Evolutionary conservation across 1,140 invertebrate species (phyloP), one percentile per base, ranked within the genome.

Genomic region (Zaprionus africanus): DNA sequence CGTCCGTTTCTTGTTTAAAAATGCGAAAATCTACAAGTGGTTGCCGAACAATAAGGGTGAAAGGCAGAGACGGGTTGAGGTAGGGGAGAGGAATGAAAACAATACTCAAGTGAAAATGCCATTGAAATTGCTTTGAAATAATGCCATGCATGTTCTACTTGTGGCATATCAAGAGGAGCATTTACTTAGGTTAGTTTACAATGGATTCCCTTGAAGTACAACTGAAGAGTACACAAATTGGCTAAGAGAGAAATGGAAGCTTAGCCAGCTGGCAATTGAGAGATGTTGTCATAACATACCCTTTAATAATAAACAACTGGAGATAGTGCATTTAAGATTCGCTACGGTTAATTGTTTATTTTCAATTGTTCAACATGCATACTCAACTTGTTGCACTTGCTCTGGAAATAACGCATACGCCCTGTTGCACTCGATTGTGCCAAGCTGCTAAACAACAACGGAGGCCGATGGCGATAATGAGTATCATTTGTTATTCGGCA

Each of bases 1-100:
- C 46, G 19, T 51, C 46, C 46, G 67, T 64, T 68, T 67, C 26
- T 34, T 72, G 64, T 58, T 87, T 76, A 64, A 75, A 87, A 83
- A 81, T 81, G 78, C 84, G 75, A 90, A 88, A 88, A 88, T 84
- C 84, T 72, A 84, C 85, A 88, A 88, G 84, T 88, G 85, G 81
- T 69, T 69, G 62, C 31, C 61, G 56, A 58, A 56, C 63, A 76
- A 59, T 67, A 22, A 56, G 69, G 46, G 26, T 34, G 64, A 31
- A 58, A 17, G 15, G 41, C 41, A 1, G n/a, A 46, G n/a, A 7
- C 2, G 41, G 15, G 22, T 22, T 22, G 22, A 11, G n/a, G 5
- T 2, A 15, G 36, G 7, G 61, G 15, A 57, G 13, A n/a, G 19
- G n/a, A 36, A 49, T 57, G 49, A 61, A 63, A 49, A 56, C 58